Evolutionary conservation across 2,797 vertebrate genomes (phyloP), one percentile per base, ranked within the genome.

Genomic region (Melanotaenia trifasciata): DNA sequence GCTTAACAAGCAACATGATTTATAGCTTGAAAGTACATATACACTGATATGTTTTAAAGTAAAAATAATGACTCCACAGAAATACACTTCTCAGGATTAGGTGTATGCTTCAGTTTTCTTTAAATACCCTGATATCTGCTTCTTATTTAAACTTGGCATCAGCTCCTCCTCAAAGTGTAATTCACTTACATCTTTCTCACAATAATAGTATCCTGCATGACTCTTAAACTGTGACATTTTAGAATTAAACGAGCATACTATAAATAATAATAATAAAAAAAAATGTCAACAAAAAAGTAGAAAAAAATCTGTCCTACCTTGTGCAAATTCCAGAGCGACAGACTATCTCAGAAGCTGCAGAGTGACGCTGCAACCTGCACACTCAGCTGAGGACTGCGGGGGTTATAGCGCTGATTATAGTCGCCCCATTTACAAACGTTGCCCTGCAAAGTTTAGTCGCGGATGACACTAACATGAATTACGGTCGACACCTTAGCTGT

Each of bases 251-350:
- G 2, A 32, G 54, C 54, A 20, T 30, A 1, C 0, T 30, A 30
- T 10, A n/a, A 47, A 47, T 47, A n/a, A 50, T 47, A 10, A 14
- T 26, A n/a, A n/a, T 26, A 1, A 10, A 40, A 1, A 28, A 57
- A 71, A 26, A 5, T 35, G 14, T 35, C 18, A n/a, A 14, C 28
- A 18, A 18, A 1, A 30, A 8, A 7, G 1, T 1, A 22, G n/a
- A 4, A 2, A 30, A 6, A 14, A 30, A 38, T 1, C 3, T 5
- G 72, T 40, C 81, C 67, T 85, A 91, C 87, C 84, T 87, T 65
- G 59, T 0, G 1, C 13, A 64, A 50, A 28, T 16, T 76, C 76
- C 66, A 63, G 57, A 35, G 47, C n/a, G 32, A 51, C 45, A 24
- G 40, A 61, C 6, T 2, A 43, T 13, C n/a, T 22, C 0, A 26